Evolutionary conservation across 1,140 invertebrate genomes (phyloP).

Genomic region (Teleogryllus occipitalis): DNA sequence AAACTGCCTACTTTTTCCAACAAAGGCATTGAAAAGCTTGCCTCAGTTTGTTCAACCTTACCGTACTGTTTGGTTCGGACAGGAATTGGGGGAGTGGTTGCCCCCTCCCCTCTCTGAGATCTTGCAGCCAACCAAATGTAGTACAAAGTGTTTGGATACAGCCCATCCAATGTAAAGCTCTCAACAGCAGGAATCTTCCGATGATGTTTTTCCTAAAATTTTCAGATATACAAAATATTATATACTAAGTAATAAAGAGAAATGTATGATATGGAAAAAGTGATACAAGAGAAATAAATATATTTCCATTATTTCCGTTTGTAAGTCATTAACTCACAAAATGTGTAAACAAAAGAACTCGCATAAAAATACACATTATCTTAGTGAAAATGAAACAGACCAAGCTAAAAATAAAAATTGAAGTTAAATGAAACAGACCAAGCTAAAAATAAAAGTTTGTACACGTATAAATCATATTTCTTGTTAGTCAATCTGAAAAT

Average conservation of each 20-base stretch:
- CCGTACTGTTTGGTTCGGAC: constrained; percentile 93
- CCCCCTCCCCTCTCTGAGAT: constrained; percentile 85
- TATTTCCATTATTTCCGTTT: no score
- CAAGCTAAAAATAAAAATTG: no score
- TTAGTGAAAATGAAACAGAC: no score
- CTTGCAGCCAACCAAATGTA: constrained; percentile 91
- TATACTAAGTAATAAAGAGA: neutral
- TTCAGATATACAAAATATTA: neutral
- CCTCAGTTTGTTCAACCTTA: constrained; percentile 51
- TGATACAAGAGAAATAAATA: neutral
- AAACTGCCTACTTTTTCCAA: neutral
- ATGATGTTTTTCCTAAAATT: constrained; percentile 50
- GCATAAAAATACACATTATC: no score
- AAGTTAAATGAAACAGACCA: no score
- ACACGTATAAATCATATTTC: no score
- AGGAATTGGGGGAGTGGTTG: constrained; percentile 86
- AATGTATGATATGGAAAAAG: neutral
- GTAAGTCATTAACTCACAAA: no score
- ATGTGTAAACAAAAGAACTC: no score
- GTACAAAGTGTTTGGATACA: constrained; percentile 93
- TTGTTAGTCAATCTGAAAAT: no score
- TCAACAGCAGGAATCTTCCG: constrained; percentile 70
- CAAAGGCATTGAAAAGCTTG: constrained; percentile 5
- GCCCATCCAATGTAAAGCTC: constrained; percentile 72
- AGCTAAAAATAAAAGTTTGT: no score